Evolutionary conservation across 2,113 vertebrate genomes (phyloP).

Genomic region (Phyllopteryx taeniolatus): DNA sequence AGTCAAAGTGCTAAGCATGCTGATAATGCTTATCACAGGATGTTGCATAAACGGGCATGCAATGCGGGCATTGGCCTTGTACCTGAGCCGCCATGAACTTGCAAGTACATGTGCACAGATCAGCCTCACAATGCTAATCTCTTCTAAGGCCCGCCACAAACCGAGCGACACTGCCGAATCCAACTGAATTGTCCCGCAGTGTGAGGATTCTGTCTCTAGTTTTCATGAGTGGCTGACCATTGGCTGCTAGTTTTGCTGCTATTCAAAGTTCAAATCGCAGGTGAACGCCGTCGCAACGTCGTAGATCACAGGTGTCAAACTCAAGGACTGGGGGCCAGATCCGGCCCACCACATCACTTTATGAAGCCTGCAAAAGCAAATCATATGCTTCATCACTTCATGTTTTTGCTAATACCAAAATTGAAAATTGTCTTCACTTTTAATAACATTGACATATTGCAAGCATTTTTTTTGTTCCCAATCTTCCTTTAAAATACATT

Average conservation of each 20-base stretch:
- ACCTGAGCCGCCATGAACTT: slow-evolving; percentile 8
- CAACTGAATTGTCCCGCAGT: not conserved
- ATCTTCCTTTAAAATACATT: too few species aligned
- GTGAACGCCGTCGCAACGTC: too few species aligned
- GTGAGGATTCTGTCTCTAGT: not conserved
- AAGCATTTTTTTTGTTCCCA: too few species aligned
- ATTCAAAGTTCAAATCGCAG: too few species aligned
- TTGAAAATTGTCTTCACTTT: too few species aligned
- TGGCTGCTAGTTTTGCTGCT: not conserved
- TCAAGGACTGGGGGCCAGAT: too few species aligned
- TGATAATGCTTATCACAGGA: slow-evolving; percentile 11
- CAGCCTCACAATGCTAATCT: slow-evolving; percentile 5
- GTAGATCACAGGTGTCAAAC: too few species aligned
- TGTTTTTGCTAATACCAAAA: too few species aligned
- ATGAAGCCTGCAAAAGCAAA: too few species aligned
- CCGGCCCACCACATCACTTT: too few species aligned
- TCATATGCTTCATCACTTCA: too few species aligned
- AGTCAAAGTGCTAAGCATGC: not conserved
- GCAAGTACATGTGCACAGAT: not conserved
- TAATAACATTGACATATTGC: too few species aligned
- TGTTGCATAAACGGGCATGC: slow-evolving; percentile 10
- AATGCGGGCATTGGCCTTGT: not conserved
- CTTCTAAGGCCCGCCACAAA: not conserved
- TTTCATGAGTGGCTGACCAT: not conserved
- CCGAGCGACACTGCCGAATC: not conserved